Conservation (phyloP, 2,797 vertebrate genomes). For the Lepilemur ruficaudatus region DNA sequence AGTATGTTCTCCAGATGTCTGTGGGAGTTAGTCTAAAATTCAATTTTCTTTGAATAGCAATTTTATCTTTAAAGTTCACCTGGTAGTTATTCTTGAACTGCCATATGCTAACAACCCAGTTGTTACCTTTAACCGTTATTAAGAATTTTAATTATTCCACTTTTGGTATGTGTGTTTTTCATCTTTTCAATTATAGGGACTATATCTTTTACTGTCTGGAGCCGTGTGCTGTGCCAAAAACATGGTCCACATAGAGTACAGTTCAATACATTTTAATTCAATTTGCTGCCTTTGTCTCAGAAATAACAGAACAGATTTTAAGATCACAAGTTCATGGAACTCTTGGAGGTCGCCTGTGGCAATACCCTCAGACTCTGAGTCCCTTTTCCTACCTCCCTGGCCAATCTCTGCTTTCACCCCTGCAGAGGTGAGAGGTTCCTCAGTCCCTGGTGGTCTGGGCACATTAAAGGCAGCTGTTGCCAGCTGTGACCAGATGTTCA, state of each 20-base stretch:
- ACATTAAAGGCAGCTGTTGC: not conserved
- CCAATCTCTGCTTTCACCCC: not conserved
- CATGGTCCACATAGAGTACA: rapidly evolving
- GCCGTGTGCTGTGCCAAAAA: not conserved
- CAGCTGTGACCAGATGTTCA: not conserved
- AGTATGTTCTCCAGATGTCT: not conserved
- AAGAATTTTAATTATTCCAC: not conserved
- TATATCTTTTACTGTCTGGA: not conserved
- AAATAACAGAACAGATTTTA: not conserved
- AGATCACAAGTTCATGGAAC: rapidly evolving
- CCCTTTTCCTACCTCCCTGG: not conserved
- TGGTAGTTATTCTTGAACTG: not conserved
- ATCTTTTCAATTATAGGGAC: not conserved
- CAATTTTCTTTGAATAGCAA: not conserved
- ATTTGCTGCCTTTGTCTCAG: not conserved
- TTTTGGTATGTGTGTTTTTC: not conserved
- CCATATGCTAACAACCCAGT: not conserved
- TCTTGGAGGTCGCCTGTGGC: no score
- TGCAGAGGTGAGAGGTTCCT: no score
- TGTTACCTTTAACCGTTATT: not conserved
- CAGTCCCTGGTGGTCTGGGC: not conserved
- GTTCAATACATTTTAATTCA: not conserved
- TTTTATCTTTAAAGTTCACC: not conserved
- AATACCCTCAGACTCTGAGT: no score
- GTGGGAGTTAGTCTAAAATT: not conserved